phyloP scores from a whole-genome alignment of 1,140 invertebrate genomes.

The Calosoma granatense region DNA sequence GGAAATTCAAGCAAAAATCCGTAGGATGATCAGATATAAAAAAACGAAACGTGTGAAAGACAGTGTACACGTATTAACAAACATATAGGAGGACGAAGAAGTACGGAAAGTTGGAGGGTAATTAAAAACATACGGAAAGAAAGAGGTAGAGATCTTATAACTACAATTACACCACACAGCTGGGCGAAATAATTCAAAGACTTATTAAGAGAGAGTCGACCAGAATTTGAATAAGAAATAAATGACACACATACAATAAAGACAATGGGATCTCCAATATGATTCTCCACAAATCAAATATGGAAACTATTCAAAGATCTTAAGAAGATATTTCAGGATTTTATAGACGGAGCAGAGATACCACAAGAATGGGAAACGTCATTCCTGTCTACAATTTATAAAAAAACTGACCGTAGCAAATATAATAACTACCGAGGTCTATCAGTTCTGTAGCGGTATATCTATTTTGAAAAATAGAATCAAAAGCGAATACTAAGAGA shows the following conservation, averaged over 20 bases:
- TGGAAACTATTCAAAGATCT: neutral
- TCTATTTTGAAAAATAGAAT: neutral
- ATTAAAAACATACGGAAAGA: neutral
- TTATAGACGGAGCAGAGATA: neutral
- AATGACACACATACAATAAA: neutral
- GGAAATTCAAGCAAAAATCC: too few relatives aligned
- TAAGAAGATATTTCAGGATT: neutral
- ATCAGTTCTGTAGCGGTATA: neutral
- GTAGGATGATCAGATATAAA: too few relatives aligned
- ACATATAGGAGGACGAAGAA: neutral
- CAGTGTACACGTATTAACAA: neutral
- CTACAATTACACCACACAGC: neutral
- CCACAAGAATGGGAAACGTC: neutral
- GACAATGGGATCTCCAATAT: neutral
- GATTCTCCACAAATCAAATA: neutral
- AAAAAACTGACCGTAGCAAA: neutral
- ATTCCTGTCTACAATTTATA: neutral
- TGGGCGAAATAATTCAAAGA: neutral
- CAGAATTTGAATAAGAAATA: neutral
- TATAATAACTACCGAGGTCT: constrained; percentile 1
- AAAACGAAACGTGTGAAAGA: too few relatives aligned
- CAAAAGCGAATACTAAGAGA: neutral
- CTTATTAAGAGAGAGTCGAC: neutral
- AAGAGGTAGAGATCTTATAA: neutral
- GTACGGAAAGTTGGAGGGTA: neutral